Conservation (phyloP, 2,113 vertebrate species). For the Sialia sialis region DNA sequence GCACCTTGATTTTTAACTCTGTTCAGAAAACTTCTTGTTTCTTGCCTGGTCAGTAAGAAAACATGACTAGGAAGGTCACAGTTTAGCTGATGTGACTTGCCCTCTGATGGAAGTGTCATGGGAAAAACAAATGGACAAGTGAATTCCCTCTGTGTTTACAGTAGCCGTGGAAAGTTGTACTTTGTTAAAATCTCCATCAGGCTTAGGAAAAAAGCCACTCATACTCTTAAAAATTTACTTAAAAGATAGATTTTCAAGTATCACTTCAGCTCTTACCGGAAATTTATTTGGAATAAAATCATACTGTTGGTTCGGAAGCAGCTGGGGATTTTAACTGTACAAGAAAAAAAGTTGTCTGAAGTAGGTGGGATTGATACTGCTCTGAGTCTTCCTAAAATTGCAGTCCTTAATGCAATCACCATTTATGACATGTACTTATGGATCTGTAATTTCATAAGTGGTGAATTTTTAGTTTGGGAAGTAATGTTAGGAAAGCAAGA, state of each 20-base stretch:
- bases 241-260: neutral
- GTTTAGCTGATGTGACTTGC: neutral
- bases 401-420: neutral
- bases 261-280: neutral
- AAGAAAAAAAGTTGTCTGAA: neutral
- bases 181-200: neutral
- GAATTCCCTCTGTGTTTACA: neutral
- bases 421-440: neutral
- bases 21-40: neutral
- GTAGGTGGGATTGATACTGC: neutral
- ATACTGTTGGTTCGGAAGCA: neutral
- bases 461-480: neutral
- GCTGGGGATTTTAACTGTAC: neutral
- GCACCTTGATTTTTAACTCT: neutral
- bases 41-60: neutral
- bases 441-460: neutral
- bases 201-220: neutral
- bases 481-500: neutral
- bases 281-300: neutral
- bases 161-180: neutral
- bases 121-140: neutral
- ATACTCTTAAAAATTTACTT: neutral
- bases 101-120: conserved; percentile 2
- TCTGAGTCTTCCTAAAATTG: neutral
- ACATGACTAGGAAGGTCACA: neutral